Evolutionary conservation across 2,797 vertebrate species (phyloP).

Genomic region (Oryzias sinensis): DNA sequence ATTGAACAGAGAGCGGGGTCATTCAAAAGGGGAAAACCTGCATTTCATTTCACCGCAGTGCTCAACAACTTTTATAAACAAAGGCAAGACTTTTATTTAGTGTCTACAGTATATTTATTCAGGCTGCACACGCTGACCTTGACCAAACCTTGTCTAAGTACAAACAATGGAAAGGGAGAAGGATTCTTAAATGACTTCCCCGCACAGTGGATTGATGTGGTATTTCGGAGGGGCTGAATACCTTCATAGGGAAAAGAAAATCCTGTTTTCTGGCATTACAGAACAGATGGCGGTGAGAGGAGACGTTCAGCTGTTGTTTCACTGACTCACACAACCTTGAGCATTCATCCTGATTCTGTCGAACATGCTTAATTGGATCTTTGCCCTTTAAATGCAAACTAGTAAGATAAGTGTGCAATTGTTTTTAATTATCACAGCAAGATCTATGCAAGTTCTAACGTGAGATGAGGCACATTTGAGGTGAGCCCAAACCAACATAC

Average conservation of each 20-base stretch:
- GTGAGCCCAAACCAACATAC: not conserved
- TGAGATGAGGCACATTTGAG: not conserved
- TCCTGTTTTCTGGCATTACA: constrained; percentile 49
- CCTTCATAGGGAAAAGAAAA: constrained; percentile 20
- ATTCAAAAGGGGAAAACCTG: constrained; percentile 18
- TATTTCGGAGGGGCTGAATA: constrained; percentile 22
- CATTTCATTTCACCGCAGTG: constrained; percentile 26
- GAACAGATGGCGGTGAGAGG: constrained; percentile 62
- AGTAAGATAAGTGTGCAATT: constrained; percentile 15
- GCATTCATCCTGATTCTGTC: constrained; percentile 17
- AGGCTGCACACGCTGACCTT: constrained; percentile 34
- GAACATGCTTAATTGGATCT: constrained; percentile 30
- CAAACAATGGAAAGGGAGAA: constrained; percentile 5
- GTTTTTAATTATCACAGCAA: constrained; percentile 12
- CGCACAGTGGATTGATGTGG: constrained; percentile 36
- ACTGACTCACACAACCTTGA: constrained; percentile 45
- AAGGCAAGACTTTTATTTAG: constrained; percentile 14
- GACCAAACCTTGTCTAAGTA: constrained; percentile 11
- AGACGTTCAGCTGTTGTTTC: constrained; percentile 56
- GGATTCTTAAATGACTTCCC: constrained; percentile 10
- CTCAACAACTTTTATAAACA: constrained; percentile 26
- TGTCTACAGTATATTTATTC: constrained; percentile 17
- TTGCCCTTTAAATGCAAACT: constrained; percentile 36
- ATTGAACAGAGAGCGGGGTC: constrained; percentile 9
- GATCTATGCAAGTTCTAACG: constrained; percentile 4